Conservation (phyloP, 2,888 invertebrate genomes). For the Zygogramma bicolorata region DNA sequence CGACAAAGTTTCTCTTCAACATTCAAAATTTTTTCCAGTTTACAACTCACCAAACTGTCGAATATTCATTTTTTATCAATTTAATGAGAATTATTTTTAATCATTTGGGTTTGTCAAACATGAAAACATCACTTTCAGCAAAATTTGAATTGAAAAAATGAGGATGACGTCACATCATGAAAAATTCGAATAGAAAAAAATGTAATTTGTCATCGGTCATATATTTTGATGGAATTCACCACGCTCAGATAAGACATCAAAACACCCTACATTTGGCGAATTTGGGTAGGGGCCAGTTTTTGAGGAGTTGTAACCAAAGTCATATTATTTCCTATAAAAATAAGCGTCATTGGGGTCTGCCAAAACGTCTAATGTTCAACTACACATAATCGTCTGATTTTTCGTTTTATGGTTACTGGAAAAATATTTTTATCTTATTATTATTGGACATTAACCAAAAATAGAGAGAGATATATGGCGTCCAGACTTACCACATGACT, state of each 20-base stretch:
- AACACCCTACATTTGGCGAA: neutral
- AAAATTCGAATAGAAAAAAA: no score
- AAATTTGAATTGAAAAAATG: no score
- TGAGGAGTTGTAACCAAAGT: neutral
- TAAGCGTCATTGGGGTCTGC: constrained; percentile 1
- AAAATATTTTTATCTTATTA: neutral
- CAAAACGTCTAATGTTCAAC: constrained; percentile 7
- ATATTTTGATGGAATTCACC: neutral
- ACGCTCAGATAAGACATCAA: neutral
- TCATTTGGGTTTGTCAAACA: no score
- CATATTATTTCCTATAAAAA: constrained; percentile 15
- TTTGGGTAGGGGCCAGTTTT: neutral
- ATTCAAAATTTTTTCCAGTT: no score
- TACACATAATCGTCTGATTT: constrained; percentile 8
- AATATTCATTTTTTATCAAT: no score
- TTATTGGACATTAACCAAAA: constrained; percentile 13
- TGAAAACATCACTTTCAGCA: no score
- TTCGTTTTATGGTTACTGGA: constrained; percentile 13
- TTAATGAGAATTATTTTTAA: no score
- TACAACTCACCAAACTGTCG: no score
- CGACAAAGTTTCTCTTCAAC: no score
- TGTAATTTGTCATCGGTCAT: no score
- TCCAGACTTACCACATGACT: constrained; percentile 17
- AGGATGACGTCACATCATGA: no score
- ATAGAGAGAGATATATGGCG: constrained; percentile 5